Conservation (phyloP, 2,888 invertebrate species). For the Diaprepes abbreviatus region DNA sequence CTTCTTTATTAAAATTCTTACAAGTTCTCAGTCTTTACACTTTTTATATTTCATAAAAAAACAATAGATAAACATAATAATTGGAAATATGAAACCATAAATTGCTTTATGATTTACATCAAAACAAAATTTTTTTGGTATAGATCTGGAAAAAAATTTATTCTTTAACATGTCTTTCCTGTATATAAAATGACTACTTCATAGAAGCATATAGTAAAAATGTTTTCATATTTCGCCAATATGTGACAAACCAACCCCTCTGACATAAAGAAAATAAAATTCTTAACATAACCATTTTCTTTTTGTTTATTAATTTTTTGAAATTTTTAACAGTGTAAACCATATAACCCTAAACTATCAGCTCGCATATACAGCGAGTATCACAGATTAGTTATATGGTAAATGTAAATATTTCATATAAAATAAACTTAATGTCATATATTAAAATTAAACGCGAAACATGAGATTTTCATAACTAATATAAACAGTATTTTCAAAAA, state of each 20-base stretch:
- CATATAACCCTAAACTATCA: constrained; percentile 29
- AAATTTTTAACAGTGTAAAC: constrained; percentile 3
- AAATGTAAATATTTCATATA: constrained; percentile 1
- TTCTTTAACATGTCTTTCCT: neutral
- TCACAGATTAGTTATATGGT: constrained; percentile 43
- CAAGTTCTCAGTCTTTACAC: constrained; percentile 7
- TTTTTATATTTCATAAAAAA: neutral
- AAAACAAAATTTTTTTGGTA: neutral
- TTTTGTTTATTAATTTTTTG: neutral
- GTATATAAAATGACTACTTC: neutral
- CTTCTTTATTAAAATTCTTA: constrained; percentile 3
- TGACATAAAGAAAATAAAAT: constrained; percentile 10
- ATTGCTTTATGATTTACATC: neutral
- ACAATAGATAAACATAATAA: neutral
- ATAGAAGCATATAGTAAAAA: constrained; percentile 2
- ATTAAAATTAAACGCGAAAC: constrained; percentile 2
- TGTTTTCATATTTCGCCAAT: neutral
- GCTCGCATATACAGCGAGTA: constrained; percentile 34
- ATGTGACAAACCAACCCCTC: neutral
- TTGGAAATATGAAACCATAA: neutral
- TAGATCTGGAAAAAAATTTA: neutral
- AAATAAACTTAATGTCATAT: constrained; percentile 26
- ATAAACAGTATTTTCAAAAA: no score
- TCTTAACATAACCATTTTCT: constrained; percentile 9
- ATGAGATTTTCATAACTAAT: neutral